Conservation (phyloP, 2,888 invertebrate species). For the Euplagia quadripunctaria region DNA sequence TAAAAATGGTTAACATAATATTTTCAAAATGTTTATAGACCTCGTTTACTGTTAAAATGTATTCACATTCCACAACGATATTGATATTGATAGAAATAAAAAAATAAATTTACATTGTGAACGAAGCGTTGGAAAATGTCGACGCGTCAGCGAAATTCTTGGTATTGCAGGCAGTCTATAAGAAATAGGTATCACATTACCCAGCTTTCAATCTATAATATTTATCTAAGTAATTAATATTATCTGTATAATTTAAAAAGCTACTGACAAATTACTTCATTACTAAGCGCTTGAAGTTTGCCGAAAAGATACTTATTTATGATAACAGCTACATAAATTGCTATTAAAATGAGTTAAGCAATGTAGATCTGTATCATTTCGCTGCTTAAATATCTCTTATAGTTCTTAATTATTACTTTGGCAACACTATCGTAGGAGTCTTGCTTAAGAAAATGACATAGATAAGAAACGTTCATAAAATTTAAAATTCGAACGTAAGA, state of each 20-base stretch:
- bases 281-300: conserved; percentile 59
- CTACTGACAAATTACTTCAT: conserved; percentile 56
- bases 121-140: neutral
- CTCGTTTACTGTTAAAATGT: too few relatives aligned
- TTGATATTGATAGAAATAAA: neutral
- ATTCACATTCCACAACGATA: too few relatives aligned
- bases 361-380: conserved; percentile 26
- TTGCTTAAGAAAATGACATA: neutral
- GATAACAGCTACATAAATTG: conserved; percentile 57
- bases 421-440: conserved; percentile 30
- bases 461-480: neutral
- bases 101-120: neutral
- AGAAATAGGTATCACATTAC: neutral
- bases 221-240: neutral
- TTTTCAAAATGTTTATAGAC: neutral
- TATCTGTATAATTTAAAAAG: conserved; percentile 32
- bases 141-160: neutral
- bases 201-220: neutral
- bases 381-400: conserved; percentile 35
- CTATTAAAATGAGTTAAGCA: conserved; percentile 23
- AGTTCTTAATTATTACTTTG: conserved; percentile 54
- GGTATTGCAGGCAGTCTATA: neutral
- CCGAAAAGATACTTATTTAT: conserved; percentile 68
- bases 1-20: neutral
- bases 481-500: conserved; percentile 20